Evolutionary conservation across 2,888 invertebrate genomes (phyloP).

Genomic region (Cephus pulcher): DNA sequence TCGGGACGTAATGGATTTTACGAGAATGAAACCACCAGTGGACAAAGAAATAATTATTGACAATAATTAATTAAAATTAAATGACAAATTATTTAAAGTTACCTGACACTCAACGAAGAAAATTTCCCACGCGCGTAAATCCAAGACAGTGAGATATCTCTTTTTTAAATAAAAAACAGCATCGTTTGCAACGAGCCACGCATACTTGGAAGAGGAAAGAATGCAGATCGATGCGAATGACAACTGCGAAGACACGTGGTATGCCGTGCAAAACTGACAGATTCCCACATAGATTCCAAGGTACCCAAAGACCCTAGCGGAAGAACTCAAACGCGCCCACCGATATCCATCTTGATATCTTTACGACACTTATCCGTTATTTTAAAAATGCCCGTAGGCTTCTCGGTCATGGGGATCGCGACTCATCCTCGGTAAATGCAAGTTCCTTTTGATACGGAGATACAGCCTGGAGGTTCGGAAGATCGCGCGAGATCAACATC

Average conservation of each 20-base stretch:
- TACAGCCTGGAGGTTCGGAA: background rate
- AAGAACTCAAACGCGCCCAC: background rate
- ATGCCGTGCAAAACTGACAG: background rate
- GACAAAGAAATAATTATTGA: background rate
- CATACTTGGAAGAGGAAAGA: conserved; percentile 51
- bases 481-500: background rate
- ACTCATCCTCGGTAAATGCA: background rate
- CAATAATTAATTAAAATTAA: background rate
- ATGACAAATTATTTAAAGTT: background rate
- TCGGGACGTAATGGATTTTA: background rate
- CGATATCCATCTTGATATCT: background rate
- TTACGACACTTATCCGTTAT: background rate
- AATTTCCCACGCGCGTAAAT: background rate
- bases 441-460: background rate
- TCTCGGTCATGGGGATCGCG: background rate
- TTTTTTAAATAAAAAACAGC: background rate
- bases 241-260: conserved; percentile 12
- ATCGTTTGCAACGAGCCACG: conserved; percentile 13
- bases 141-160: background rate
- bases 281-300: background rate
- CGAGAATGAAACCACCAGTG: background rate
- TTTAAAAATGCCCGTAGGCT: background rate
- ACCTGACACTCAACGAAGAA: background rate
- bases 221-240: conserved; percentile 51
- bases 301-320: too few relatives aligned